phyloP scores from a whole-genome alignment of 2,797 vertebrate genomes.

The Holocentrus rufus region DNA sequence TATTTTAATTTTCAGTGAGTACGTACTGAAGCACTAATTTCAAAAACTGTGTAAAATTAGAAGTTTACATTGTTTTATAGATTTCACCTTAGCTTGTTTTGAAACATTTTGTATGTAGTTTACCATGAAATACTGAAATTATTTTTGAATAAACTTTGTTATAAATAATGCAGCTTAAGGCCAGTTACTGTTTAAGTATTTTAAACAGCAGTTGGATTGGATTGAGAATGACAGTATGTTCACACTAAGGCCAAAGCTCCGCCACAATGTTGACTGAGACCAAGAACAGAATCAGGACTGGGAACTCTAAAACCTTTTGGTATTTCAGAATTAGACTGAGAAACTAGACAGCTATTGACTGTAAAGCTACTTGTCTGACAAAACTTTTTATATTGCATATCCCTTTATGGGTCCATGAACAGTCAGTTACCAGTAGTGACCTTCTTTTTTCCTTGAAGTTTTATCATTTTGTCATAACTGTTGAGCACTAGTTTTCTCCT shows the following conservation, averaged over 20 bases:
- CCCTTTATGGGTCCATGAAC: background rate
- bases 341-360: background rate
- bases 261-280: too few species aligned
- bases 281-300: background rate
- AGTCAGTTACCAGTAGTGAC: background rate
- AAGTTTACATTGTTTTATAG: constrained; percentile 41
- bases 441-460: background rate
- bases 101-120: constrained; percentile 41
- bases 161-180: constrained; percentile 15
- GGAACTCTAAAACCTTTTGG: background rate
- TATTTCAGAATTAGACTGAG: background rate
- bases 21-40: constrained; percentile 29
- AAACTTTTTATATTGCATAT: background rate
- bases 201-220: background rate
- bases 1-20: constrained; percentile 4
- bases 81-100: constrained; percentile 29
- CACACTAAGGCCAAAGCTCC: too few species aligned
- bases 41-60: constrained; percentile 53
- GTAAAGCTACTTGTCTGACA: background rate
- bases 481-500: background rate
- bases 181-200: constrained; percentile 2
- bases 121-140: constrained; percentile 39
- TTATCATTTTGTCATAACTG: background rate
- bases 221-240: background rate
- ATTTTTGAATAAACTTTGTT: constrained; percentile 69